Base-by-base conservation (phyloP, 2,797 vertebrate species). In the Characodon lateralis region DNA sequence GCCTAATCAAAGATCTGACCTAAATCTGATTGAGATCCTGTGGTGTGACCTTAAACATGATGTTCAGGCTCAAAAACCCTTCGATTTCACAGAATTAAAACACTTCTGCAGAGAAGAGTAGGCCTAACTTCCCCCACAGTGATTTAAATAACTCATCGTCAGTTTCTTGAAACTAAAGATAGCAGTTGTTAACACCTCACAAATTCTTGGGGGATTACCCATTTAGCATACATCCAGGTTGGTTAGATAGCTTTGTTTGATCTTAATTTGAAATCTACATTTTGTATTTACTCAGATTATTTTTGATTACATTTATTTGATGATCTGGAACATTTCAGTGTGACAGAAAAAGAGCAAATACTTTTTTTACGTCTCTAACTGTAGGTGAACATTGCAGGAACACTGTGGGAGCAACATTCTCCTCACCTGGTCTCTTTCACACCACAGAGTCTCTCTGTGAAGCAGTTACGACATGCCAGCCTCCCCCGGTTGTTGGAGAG, bases 401-500 rank as follows among this genome's bases (percentile, higher is more conserved):
- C 50, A 28, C 58, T 46, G 1, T 22, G 43, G 61, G 20, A 48
- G 26, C 48, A 58, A 43, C 48, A 72, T 31, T 24, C 55, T 58
- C 53, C 70, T 82, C 26, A 0, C 41, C 58, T 28, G 28, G 46
- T 22, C 59, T 56, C 70, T 56, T 83, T 77, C 71, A 82, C 84
- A 79, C 84, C 77, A 31, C 53, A 39, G 87, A 89, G 78, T 83
- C 78, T 68, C 61, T 41, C 68, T 0, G 41, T 75, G 48, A 76
- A 74, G 85, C 84, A 87, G 87, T 88, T 82, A 88, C 79, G 61
- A 82, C 83, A 59, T 41, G 76, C 83, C 84, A 87, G 80, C 84
- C 83, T 81, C 74, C 65, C 39, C 16, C 48, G 35, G 91, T 93
- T 94, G 90, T 93, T 83, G 80, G 87, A 91, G 89, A 14, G 74